Base-by-base conservation (phyloP, 2,113 vertebrate genomes). In the Brienomyrus longianalis region DNA sequence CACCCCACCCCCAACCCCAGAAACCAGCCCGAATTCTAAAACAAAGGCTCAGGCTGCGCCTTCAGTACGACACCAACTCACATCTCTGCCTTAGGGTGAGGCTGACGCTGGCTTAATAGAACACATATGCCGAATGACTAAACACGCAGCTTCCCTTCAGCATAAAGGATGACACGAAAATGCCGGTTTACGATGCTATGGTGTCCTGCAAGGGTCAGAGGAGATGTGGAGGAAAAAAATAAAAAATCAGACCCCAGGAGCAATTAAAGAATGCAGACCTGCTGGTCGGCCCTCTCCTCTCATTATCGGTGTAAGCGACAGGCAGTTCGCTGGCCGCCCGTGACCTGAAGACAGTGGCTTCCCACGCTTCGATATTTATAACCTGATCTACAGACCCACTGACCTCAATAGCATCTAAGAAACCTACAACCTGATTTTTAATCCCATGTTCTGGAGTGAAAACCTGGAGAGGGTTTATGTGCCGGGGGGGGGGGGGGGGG, bases 321-420 rank as follows among this genome's bases (percentile, higher is more conserved):
- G 51, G 27, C 27, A 35, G 50, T 0, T 43, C 21, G 21, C 59
- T 43, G 19, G 7, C 3, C 21, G 21, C 39, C 52, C 27, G 21
- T n/a, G 54, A 39, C 19, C 47, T 52, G 48, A 2, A 83, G 80
- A 86, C 87, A 90, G 70, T 13, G 66, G n/a, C 88, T 90, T 56
- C 56, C 88, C 88, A 56, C 48, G 1, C 47, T 83, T 51, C 86
- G 51, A 90, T 92, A 94, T 92, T 94, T 94, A 93, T 93, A 90
- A 89, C 88, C 6, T 88, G 90, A 19, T 92, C 88, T 45, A 93
- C 85, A 92, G 90, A 92, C 89, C 92, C 87, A 91, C 89, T 95
- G 93, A 94, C 95, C 95, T 92, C 93, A 94, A 95, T 92, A 95
- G 92, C 90, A 92, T 90, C 92, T 91, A 94, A 91, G 90, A 95